Evolutionary conservation across 2,797 vertebrate genomes (phyloP).

Genomic region (Characodon lateralis): DNA sequence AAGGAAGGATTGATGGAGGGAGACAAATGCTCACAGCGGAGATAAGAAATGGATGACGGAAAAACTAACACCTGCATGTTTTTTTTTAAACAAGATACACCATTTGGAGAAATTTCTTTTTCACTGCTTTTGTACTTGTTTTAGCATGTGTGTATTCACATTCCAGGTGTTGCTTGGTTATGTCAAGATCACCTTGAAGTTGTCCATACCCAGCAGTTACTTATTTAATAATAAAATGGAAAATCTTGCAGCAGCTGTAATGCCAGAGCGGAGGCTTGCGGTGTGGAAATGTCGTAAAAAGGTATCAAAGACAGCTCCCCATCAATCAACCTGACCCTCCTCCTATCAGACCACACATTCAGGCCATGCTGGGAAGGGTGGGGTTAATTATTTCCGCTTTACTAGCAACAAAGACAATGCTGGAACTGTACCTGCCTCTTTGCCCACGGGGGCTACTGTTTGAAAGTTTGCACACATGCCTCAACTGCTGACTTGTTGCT

Average conservation of each 20-base stretch:
- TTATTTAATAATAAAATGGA: slow-evolving; percentile 14
- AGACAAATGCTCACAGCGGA: slow-evolving; percentile 72
- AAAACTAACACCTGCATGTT: slow-evolving; percentile 51
- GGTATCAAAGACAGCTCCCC: slow-evolving; percentile 55
- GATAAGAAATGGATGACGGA: slow-evolving; percentile 57
- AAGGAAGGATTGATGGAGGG: slow-evolving; percentile 63
- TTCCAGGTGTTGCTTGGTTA: slow-evolving; percentile 44
- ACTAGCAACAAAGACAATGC: slow-evolving; percentile 64
- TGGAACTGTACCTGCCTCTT: slow-evolving; percentile 72
- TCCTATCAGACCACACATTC: slow-evolving; percentile 74
- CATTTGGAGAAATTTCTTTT: slow-evolving; percentile 37
- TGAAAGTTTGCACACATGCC: slow-evolving; percentile 57
- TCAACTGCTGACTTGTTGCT: slow-evolving; percentile 44
- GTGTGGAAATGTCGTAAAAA: slow-evolving; percentile 54
- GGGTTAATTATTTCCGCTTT: slow-evolving; percentile 78
- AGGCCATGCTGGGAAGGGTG: slow-evolving; percentile 31
- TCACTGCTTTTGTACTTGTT: not conserved
- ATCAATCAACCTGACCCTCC: slow-evolving; percentile 71
- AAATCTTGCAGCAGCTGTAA: slow-evolving; percentile 32
- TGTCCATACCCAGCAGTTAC: slow-evolving; percentile 23
- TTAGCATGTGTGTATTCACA: slow-evolving; percentile 15
- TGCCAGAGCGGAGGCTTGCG: slow-evolving; percentile 37
- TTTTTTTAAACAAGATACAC: slow-evolving; percentile 46
- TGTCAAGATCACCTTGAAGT: slow-evolving; percentile 9
- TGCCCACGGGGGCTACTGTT: slow-evolving; percentile 63